Evolutionary conservation across 2,797 vertebrate species (phyloP), one percentile per base, ranked within the genome.

Genomic region (Cyprinodon diabolis): DNA sequence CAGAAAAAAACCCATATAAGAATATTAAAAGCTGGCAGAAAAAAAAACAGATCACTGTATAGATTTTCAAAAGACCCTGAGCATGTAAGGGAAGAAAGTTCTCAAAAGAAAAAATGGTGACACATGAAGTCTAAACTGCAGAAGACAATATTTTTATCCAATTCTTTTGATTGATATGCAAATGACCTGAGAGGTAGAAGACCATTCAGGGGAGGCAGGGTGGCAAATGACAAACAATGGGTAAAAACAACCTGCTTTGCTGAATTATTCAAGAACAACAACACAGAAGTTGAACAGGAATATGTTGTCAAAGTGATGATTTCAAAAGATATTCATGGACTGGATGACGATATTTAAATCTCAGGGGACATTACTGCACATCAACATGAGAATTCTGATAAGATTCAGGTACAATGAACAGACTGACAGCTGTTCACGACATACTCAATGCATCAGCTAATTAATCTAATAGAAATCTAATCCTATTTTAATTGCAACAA

Each of bases 341-440:
- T n/a, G n/a, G 21, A 4, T 65, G 49, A 74, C 48, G 71, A 62
- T 69, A 48, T 65, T 40, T 78, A 51, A 40, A 71, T 80, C 84
- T 68, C 74, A 45, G 66, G 72, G 78, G 78, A 68, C 48, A 58
- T 25, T 47, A 54, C 43, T 70, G 23, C 25, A 30, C 54, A 45
- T 57, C 52, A 56, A 12, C 3, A 17, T 11, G 68, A 37, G 57
- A 69, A 37, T 79, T 35, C 75, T 77, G 69, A 69, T 77, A 78
- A 71, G 67, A 58, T 68, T 84, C 84, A 88, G 83, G 81, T 83
- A 81, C 9, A 0, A 12, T 0, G 35, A 86, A 77, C 75, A 77
- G 74, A 82, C 66, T 79, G 84, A 86, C 87, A 92, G 84, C 84
- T 89, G 89, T 82, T 88, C 82, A 84, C 89, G 85, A 78, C 72